Percentiles rank a stretch among this genome's conserved stretches.
Conservation (phyloP, 2,888 invertebrate genomes). For the Corythucha ciliata region DNA sequence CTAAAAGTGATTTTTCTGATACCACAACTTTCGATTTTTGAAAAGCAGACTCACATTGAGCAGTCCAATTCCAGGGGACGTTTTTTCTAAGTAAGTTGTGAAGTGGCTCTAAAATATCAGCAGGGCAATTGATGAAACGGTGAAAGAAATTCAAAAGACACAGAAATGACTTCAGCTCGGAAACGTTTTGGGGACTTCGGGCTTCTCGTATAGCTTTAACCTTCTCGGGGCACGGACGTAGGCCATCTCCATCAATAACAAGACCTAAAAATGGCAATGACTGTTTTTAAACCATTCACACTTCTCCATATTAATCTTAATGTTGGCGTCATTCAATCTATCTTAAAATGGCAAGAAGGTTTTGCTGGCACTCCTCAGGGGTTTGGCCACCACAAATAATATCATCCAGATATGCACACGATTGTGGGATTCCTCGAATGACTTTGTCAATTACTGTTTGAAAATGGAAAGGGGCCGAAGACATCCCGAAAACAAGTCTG, state of each 20-base stretch:
- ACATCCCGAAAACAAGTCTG: constrained; percentile 2
- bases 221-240: neutral
- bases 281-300: constrained; percentile 3
- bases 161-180: constrained; percentile 8
- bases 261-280: too few relatives aligned
- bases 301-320: neutral
- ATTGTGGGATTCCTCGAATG: neutral
- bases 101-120: constrained; percentile 5
- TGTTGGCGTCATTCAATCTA: neutral
- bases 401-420: constrained; percentile 2
- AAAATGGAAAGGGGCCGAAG: neutral
- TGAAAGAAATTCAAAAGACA: constrained; percentile 18
- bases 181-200: neutral
- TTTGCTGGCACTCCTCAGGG: neutral
- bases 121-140: constrained; percentile 9
- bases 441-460: constrained; percentile 4
- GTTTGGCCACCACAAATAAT: neutral
- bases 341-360: neutral
- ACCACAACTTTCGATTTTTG: constrained; percentile 12
- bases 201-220: neutral
- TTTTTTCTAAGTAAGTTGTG: constrained; percentile 16
- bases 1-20: constrained; percentile 34
- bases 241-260: neutral
- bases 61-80: constrained; percentile 5
- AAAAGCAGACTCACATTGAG: constrained; percentile 11